Percentiles rank a stretch among this genome's conserved stretches.
Conservation (phyloP, 2,888 invertebrate genomes). For the Lagria hirta region DNA sequence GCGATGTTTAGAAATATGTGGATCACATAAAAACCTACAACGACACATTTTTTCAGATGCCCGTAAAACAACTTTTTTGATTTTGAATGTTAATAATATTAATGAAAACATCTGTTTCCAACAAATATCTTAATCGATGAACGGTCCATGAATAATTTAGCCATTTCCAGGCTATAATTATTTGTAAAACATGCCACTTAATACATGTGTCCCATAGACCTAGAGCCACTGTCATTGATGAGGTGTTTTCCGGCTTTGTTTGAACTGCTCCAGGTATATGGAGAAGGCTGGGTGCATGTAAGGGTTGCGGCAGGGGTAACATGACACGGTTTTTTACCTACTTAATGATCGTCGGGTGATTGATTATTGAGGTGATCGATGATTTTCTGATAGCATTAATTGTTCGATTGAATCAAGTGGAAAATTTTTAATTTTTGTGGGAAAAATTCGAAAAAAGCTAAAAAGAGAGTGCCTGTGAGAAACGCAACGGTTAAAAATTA, state of each 20-base stretch:
- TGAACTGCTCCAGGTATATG: not conserved
- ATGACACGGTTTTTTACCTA: slow-evolving; percentile 16
- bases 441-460: slow-evolving; percentile 23
- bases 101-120: no score
- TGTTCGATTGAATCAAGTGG: slow-evolving; percentile 36
- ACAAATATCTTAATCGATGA: slow-evolving; percentile 16
- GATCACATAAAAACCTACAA: no score
- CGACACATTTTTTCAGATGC: no score
- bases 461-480: no score
- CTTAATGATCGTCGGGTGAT: slow-evolving; percentile 44
- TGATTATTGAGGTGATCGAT: slow-evolving; percentile 44
- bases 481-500: slow-evolving; percentile 19
- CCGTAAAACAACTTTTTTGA: no score
- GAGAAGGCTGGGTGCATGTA: slow-evolving; percentile 4
- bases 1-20: no score
- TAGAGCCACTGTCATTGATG: slow-evolving; percentile 2
- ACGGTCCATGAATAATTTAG: slow-evolving; percentile 8
- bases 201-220: slow-evolving; percentile 3
- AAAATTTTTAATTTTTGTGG: slow-evolving; percentile 41
- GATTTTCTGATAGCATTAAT: slow-evolving; percentile 42
- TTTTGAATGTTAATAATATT: no score
- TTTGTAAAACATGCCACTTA: slow-evolving; percentile 15
- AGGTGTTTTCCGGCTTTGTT: no score
- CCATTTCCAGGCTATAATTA: slow-evolving; percentile 9
- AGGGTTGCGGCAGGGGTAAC: slow-evolving; percentile 17